These are phyloP conservation scores for Chamaetylas fuelleborni DNA, from an alignment of 2,113 vertebrate species.

Conservation along the genomic window DNA sequence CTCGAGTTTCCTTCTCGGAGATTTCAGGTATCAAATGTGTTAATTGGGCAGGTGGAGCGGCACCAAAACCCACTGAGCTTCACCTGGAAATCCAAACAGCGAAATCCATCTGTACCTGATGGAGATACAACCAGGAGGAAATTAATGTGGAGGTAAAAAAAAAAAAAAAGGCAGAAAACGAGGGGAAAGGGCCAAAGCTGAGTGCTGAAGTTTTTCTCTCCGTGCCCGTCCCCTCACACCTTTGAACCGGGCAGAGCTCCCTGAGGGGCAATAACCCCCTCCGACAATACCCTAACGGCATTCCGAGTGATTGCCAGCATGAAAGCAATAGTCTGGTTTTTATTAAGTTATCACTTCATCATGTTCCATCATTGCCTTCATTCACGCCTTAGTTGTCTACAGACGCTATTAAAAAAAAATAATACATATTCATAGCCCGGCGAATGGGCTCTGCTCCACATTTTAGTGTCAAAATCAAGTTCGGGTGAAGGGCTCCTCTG, in stretches of 20 bases:
- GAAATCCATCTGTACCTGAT: rapidly evolving
- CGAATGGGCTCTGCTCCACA: background rate
- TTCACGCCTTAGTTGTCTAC: background rate
- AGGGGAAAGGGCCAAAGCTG: rapidly evolving
- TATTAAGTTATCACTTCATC: slow-evolving; percentile 47
- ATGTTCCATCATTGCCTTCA: background rate
- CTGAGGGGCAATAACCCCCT: background rate
- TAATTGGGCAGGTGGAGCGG: background rate
- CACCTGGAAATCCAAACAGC: background rate
- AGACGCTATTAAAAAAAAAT: background rate
- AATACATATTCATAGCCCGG: background rate
- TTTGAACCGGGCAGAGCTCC: background rate
- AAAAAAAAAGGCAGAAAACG: rapidly evolving
- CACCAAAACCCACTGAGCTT: background rate
- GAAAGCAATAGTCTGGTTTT: background rate
- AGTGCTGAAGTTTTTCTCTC: no score
- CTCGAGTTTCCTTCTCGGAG: background rate
- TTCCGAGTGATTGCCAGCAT: background rate
- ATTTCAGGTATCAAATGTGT: background rate
- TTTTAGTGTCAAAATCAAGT: slow-evolving; percentile 3
- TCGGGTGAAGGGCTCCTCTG: background rate
- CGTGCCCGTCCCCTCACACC: background rate
- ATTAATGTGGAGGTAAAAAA: rapidly evolving
- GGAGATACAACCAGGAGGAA: background rate
- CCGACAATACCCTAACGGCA: background rate